Evolutionary conservation across 2,888 invertebrate species (phyloP).

Genomic region (Dorcus hopei): DNA sequence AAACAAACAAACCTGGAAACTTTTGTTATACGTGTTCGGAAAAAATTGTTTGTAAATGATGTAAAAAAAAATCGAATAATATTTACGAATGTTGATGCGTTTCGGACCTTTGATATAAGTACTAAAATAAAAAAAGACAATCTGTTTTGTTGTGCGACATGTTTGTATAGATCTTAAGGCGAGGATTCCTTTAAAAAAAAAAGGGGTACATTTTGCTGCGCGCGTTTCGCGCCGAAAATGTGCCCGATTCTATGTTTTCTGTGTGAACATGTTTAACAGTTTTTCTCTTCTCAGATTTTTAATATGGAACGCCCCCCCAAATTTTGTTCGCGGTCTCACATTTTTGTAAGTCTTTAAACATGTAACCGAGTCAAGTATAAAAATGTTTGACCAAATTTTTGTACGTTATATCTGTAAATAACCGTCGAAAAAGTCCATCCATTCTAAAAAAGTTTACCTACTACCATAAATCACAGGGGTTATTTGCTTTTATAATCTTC

Average conservation of each 20-base stretch:
- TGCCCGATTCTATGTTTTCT: slow-evolving; percentile 4
- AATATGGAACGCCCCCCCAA: too few relatives aligned
- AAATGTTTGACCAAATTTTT: not conserved
- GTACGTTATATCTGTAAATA: slow-evolving; percentile 21
- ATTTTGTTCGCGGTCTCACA: too few relatives aligned
- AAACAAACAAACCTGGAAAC: too few relatives aligned
- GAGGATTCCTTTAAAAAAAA: not conserved
- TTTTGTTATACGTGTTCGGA: not conserved
- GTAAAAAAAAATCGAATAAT: slow-evolving; percentile 16
- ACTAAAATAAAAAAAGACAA: slow-evolving; percentile 11
- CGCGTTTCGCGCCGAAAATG: not conserved
- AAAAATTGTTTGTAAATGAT: slow-evolving; percentile 16
- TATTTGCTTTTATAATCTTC: too few relatives aligned
- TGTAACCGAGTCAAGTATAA: too few relatives aligned
- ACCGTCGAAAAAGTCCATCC: slow-evolving; percentile 28
- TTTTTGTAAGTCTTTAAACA: too few relatives aligned
- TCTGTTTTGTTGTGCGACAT: slow-evolving; percentile 12
- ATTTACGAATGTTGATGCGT: slow-evolving; percentile 16
- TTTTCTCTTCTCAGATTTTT: slow-evolving; percentile 8
- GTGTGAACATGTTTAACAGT: slow-evolving; percentile 14
- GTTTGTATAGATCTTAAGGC: not conserved
- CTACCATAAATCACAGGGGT: too few relatives aligned
- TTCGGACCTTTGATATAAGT: slow-evolving; percentile 10
- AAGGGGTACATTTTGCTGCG: not conserved
- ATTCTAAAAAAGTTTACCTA: slow-evolving; percentile 10